Evolutionary conservation across 1,140 invertebrate genomes (phyloP), one percentile per base, ranked within the genome.

Genomic region (Leptoteleia sp.): DNA sequence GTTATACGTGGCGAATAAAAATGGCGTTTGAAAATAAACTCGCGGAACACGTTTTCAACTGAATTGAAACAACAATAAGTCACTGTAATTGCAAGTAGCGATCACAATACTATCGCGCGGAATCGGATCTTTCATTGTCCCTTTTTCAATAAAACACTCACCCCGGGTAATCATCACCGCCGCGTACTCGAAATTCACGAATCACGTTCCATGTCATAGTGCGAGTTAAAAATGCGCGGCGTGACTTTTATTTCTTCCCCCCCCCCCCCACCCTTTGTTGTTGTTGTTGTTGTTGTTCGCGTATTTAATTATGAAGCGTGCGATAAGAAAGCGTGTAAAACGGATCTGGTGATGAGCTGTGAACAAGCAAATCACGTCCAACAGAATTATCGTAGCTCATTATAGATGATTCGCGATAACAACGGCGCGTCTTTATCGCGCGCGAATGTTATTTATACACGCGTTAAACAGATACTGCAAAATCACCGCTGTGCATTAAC

Each of bases 381-480:
- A 59, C 40, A 35, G 52, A 77, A 77, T 70, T 70, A 71, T 70
- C 65, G 65, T 52, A 45, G 76, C 68, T 72, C 61, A 72, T 79
- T 79, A 79, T 79, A 68, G 76, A 72, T 72, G 76, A 79, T 73
- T 67, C 68, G 55, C 42, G 68, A 79, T 79, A 70, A 75, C 59
- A 37, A 57, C 70, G 54, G 64, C 64, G 70, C 70, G 52, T 73
- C 70, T 79, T 79, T 79, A 79, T 75, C 76, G 57, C 48, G 55
- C 68, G 76, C 62, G 54, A 59, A 64, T 52, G 76, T 67, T 65
- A 72, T 78, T 78, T 78, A 71, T 78, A 78, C 75, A 54, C 61
- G 62, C 76, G 55, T 78, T 72, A 72, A 72, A 72, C 76, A 72
- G 76, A 78, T 78, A 79, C 67, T 79, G 76, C 76, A 70, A 55